phyloP scores from a whole-genome alignment of 2,797 vertebrate genomes.

The Betta splendens region DNA sequence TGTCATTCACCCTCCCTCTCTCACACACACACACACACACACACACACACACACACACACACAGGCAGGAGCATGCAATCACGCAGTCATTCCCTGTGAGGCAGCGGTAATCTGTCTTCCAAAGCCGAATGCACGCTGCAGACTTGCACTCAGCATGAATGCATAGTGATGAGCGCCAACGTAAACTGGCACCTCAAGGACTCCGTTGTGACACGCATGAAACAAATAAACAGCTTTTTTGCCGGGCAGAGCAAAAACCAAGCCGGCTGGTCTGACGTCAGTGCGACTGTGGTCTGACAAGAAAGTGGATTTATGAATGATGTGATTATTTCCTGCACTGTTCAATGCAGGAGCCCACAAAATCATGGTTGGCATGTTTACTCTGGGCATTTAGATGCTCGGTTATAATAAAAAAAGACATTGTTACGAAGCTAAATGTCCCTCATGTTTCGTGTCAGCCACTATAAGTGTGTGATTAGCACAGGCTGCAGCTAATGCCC shows the following conservation, averaged over 20 bases:
- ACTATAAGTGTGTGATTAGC: no score
- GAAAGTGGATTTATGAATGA: slow-evolving; percentile 12
- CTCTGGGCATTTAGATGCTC: no score
- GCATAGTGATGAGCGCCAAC: slow-evolving; percentile 25
- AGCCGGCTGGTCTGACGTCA: slow-evolving; percentile 21
- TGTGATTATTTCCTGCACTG: slow-evolving; percentile 1
- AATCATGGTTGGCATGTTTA: background rate
- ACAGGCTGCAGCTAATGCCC: slow-evolving; percentile 6
- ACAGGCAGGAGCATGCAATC: slow-evolving; percentile 16
- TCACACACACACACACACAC: background rate
- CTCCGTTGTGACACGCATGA: slow-evolving; percentile 16
- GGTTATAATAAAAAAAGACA: background rate
- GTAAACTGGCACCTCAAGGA: slow-evolving; percentile 30
- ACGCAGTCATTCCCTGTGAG: slow-evolving; percentile 17
- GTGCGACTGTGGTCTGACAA: background rate
- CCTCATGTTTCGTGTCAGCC: no score
- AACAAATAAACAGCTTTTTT: slow-evolving; percentile 20
- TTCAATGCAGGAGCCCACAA: background rate
- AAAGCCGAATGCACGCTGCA: slow-evolving; percentile 27
- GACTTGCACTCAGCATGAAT: slow-evolving; percentile 30
- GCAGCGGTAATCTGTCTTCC: slow-evolving; percentile 36
- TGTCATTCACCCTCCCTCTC: background rate
- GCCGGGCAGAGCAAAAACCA: slow-evolving; percentile 16
- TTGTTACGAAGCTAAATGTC: background rate
- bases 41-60: slow-evolving; percentile 18